Conservation (phyloP, 2,888 invertebrate genomes). For the Scaptomyza tumidula region DNA sequence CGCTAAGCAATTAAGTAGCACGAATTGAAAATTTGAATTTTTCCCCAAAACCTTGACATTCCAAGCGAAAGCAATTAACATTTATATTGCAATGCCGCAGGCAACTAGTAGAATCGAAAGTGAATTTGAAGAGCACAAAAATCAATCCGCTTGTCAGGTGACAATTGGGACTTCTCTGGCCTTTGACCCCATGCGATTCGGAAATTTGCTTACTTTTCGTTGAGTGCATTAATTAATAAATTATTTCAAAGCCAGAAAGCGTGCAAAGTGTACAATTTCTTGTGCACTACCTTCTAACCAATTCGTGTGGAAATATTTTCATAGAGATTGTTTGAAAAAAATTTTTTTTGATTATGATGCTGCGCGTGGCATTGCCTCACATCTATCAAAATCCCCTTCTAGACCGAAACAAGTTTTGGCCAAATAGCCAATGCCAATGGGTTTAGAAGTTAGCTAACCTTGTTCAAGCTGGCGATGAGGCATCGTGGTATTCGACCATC, state of each 20-base stretch:
- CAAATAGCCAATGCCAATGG: conserved; percentile 22
- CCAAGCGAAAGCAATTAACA: conserved; percentile 1
- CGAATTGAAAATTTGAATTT: conserved; percentile 6
- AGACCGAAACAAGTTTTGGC: conserved; percentile 40
- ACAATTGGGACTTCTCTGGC: conserved; percentile 12
- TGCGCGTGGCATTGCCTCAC: conserved; percentile 12
- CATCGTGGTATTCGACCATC: conserved; percentile 53
- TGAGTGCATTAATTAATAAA: conserved; percentile 13
- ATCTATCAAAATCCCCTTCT: conserved; percentile 6
- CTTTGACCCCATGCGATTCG: neutral
- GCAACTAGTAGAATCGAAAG: neutral
- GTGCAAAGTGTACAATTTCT: conserved; percentile 5
- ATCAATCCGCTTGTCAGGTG: neutral
- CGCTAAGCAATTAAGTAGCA: neutral
- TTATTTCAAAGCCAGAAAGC: neutral
- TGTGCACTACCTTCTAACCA: too few species aligned
- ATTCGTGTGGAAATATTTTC: neutral
- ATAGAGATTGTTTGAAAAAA: neutral
- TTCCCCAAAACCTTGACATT: conserved; percentile 42
- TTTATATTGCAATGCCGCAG: neutral
- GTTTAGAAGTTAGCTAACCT: conserved; percentile 21
- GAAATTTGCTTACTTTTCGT: neutral
- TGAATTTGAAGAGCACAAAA: neutral
- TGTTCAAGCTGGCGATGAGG: conserved; percentile 34
- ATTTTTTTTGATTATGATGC: neutral